A percentile compares a stretch with the other conserved stretches of the same genome.
phyloP scores from a whole-genome alignment of 2,888 invertebrate species.

The Tupiocoris notatus region DNA sequence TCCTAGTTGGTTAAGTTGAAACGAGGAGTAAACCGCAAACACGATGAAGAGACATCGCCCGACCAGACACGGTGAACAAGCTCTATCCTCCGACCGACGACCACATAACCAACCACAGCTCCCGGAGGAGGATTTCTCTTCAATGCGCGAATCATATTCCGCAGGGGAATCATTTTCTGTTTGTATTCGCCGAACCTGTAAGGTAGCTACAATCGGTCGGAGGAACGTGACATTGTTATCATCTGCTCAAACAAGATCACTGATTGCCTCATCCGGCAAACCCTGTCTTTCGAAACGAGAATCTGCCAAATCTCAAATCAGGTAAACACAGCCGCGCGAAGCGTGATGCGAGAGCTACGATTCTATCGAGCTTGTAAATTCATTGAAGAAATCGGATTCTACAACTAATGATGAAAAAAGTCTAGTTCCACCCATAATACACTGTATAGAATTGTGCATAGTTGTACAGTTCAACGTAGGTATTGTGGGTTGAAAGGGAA shows the following conservation, averaged over 20 bases:
- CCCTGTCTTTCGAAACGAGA: neutral
- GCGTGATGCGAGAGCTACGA: too few relatives aligned
- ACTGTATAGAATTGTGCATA: too few relatives aligned
- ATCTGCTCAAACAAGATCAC: neutral
- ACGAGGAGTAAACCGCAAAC: neutral
- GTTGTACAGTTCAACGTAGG: too few relatives aligned
- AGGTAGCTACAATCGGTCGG: neutral
- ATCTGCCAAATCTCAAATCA: neutral
- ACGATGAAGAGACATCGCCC: too few relatives aligned
- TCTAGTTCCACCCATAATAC: too few relatives aligned
- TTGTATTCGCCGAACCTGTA: neutral
- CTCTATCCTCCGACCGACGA: neutral
- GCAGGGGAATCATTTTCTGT: neutral
- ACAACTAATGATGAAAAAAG: too few relatives aligned
- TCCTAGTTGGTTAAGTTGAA: too few relatives aligned
- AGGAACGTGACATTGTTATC: neutral
- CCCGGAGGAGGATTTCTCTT: neutral
- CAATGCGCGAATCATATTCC: neutral
- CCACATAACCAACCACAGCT: too few relatives aligned
- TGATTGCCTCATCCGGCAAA: neutral
- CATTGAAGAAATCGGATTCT: too few relatives aligned
- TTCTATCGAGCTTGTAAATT: too few relatives aligned
- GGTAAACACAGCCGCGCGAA: neutral
- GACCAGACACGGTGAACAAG: neutral
- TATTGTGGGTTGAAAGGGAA: too few relatives aligned